Percentiles rank a stretch among this genome's conserved stretches.
These are phyloP conservation scores for Triplophysa yarkandensis DNA, from an alignment of 2,797 vertebrate species.

Conservation along the genomic window DNA sequence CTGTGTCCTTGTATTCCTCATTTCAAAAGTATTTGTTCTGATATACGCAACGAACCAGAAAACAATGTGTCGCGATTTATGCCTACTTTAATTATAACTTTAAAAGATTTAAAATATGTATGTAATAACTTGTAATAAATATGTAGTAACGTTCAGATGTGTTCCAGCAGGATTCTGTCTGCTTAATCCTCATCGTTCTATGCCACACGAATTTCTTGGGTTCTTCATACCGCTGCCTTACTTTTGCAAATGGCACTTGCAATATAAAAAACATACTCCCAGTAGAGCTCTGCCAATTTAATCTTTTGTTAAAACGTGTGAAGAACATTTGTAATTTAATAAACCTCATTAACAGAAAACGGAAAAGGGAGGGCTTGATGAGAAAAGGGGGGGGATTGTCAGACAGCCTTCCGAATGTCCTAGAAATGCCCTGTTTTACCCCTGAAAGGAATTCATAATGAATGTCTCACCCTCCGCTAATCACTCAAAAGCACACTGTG, in stretches of 20 bases:
- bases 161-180: constrained; percentile 56
- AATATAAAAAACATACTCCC: constrained; percentile 77
- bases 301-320: constrained; percentile 74
- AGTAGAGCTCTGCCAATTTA: constrained; percentile 70
- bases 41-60: no score
- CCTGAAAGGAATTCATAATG: constrained; percentile 68
- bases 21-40: no score
- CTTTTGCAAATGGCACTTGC: constrained; percentile 69
- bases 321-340: constrained; percentile 78
- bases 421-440: constrained; percentile 58
- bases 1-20: no score
- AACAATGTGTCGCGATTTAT: no score
- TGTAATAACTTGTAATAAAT: no score
- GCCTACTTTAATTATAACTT: no score
- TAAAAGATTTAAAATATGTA: no score
- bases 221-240: constrained; percentile 64
- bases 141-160: not conserved
- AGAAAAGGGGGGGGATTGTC: constrained; percentile 65
- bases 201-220: constrained; percentile 68
- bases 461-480: constrained; percentile 62
- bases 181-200: constrained; percentile 48
- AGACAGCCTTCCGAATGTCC: constrained; percentile 56
- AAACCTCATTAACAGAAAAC: constrained; percentile 74
- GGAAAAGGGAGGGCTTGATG: constrained; percentile 67
- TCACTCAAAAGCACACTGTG: constrained; percentile 61